Percentiles rank a stretch among this genome's conserved stretches.
These are phyloP conservation scores for Drosophila gaucha DNA, from an alignment of 2,888 invertebrate species.

Conservation along the genomic window DNA sequence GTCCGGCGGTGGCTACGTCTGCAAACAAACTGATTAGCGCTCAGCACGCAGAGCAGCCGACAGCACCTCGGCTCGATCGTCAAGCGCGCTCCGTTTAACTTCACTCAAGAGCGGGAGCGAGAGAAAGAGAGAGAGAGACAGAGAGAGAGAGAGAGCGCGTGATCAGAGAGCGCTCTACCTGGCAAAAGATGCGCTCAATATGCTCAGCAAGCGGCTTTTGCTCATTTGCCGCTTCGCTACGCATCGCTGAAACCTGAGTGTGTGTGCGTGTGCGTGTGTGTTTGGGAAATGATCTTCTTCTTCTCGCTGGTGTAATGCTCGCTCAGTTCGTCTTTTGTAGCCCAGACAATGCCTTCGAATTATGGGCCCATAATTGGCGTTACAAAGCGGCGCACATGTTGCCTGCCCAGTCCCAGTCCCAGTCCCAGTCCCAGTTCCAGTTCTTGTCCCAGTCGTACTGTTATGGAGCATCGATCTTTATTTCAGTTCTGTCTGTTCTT, in stretches of 20 bases:
- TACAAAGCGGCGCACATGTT: constrained; percentile 79
- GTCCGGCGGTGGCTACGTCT: constrained; percentile 53
- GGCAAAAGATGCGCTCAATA: constrained; percentile 38
- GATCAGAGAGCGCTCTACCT: constrained; percentile 48
- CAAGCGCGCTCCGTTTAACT: constrained; percentile 31
- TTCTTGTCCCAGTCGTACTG: constrained; percentile 48
- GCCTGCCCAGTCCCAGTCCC: constrained; percentile 25
- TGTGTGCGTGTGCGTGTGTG: constrained; percentile 14
- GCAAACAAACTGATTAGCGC: constrained; percentile 74
- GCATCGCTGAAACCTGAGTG: constrained; percentile 56
- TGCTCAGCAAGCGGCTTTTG: constrained; percentile 39
- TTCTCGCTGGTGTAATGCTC: constrained; percentile 41
- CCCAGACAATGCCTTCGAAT: constrained; percentile 79
- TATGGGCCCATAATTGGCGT: constrained; percentile 83
- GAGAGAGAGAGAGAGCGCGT: constrained; percentile 10
- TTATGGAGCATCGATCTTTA: constrained; percentile 75
- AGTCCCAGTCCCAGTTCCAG: constrained; percentile 37
- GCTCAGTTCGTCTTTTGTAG: constrained; percentile 53
- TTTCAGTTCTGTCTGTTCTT: constrained; percentile 56
- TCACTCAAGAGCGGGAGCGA: constrained; percentile 64
- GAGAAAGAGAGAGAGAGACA: not conserved
- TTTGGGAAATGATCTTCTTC: constrained; percentile 57
- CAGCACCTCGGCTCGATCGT: constrained; percentile 43
- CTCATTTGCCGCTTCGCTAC: constrained; percentile 82
- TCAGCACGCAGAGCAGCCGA: constrained; percentile 43